A percentile compares a stretch with the other conserved stretches of the same genome.
phyloP scores from a whole-genome alignment of 2,113 vertebrate genomes.

The Corythornis madagascariensis region DNA sequence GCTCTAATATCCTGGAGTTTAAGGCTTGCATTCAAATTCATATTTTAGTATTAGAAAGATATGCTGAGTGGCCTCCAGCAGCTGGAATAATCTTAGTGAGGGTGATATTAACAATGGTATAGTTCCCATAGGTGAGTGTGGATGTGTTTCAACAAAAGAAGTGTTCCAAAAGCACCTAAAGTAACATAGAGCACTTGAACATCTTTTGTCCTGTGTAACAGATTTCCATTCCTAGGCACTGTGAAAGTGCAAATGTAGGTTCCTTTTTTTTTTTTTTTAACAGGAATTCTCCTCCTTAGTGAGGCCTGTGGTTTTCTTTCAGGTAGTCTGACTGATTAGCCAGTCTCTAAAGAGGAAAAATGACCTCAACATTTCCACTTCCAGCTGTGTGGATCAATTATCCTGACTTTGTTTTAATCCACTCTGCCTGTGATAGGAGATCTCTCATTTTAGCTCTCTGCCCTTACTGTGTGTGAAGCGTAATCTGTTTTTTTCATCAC shows the following conservation, averaged over 20 bases:
- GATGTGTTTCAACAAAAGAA: slow-evolving; percentile 5
- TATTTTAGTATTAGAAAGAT: slow-evolving; percentile 11
- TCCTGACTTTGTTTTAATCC: not conserved
- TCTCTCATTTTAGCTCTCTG: slow-evolving; percentile 43
- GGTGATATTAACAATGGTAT: slow-evolving; percentile 10
- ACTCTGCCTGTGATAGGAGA: slow-evolving; percentile 44
- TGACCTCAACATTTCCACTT: slow-evolving; percentile 46
- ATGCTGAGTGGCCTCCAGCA: slow-evolving; percentile 12
- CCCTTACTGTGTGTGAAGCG: slow-evolving; percentile 14
- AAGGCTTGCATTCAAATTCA: not conserved
- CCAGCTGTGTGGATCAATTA: slow-evolving; percentile 60
- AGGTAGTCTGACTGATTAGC: slow-evolving; percentile 52
- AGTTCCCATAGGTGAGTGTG: slow-evolving; percentile 3
- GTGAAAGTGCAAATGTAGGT: slow-evolving; percentile 21
- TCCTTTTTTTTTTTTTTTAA: slow-evolving; percentile 25
- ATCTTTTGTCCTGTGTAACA: slow-evolving; percentile 4
- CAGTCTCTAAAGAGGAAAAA: slow-evolving; percentile 51
- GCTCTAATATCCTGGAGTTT: not conserved
- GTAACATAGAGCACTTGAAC: slow-evolving; percentile 28
- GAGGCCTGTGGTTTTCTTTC: slow-evolving; percentile 62
- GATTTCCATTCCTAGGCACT: slow-evolving; percentile 41
- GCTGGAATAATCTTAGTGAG: slow-evolving; percentile 26
- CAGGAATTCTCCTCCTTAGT: not conserved
- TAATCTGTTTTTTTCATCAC: slow-evolving; percentile 46
- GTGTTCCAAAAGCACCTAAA: slow-evolving; percentile 11